Base-by-base conservation (phyloP, 2,888 invertebrate genomes). In the Candidula unifasciata region DNA sequence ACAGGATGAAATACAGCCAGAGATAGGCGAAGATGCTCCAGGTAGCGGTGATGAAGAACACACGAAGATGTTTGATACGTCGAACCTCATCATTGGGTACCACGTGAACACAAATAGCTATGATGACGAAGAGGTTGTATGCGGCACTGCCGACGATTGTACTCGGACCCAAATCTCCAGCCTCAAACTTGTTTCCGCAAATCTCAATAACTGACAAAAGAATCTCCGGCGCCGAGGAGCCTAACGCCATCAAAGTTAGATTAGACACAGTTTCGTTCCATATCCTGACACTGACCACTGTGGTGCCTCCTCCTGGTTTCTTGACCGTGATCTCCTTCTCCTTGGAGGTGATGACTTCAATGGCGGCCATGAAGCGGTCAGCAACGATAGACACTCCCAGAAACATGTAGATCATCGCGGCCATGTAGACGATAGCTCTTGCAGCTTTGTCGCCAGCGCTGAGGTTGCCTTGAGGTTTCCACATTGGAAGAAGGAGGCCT, bases 221-320 rank as follows among this genome's bases (percentile, higher is more conserved):
- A 93, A 99, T 99, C 94, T 99, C 99, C 0, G 99, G 99, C 2
- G 99, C 99, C 90, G 98, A 99, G 35, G 99, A 99, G 3, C 99
- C 99, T 83, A 99, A 94, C 24, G 99, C 99, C 99, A 99, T 99
- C 82, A 99, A 95, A 8, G 99, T 99, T 89, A 99, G 95, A 94
- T 99, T 99, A 88, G 99, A 99, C 71, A 99, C 99, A 2, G 99
- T 99, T 94, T 99, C 99, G 94, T 99, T 99, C 99, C 99, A 99
- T 85, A 99, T 97, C 85, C 99, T 95, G 27, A 99, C 99, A 80
- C 96, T 96, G 71, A 99, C 95, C 89, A 97, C 96, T 92, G 98
- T 97, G 24, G 96, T 96, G 87, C 97, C 97, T 87, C 97, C 97
- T 91, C 97, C 97, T 88, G 97, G 96, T 88, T 97, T 96, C 92